phyloP scores from a whole-genome alignment of 2,113 vertebrate species.

The Syrmaticus mikado region DNA sequence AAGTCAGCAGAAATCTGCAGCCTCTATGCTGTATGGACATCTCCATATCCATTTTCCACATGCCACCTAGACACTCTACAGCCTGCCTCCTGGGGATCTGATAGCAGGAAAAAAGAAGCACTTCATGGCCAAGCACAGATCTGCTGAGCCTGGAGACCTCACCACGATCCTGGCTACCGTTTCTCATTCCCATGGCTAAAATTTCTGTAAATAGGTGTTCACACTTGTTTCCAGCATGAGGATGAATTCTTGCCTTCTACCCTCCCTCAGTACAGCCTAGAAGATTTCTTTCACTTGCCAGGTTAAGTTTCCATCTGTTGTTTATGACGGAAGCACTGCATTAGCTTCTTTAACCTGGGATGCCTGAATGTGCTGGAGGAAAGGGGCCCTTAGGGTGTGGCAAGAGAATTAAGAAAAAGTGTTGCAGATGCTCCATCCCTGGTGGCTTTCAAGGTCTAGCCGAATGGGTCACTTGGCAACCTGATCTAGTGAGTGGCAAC shows the following conservation, averaged over 20 bases:
- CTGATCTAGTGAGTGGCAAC: background rate
- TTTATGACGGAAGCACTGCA: background rate
- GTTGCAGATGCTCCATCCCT: background rate
- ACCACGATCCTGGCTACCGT: background rate
- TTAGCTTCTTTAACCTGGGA: background rate
- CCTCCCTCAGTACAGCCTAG: background rate
- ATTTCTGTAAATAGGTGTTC: background rate
- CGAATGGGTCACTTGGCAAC: too few relatives aligned
- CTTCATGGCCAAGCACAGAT: background rate
- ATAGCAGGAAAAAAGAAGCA: background rate
- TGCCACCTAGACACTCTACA: background rate
- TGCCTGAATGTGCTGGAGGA: rapidly evolving
- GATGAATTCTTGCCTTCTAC: background rate
- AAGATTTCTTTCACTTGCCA: background rate
- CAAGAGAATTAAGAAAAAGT: background rate
- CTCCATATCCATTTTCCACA: background rate
- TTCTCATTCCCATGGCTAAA: background rate
- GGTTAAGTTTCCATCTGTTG: background rate
- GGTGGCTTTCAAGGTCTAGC: too few relatives aligned
- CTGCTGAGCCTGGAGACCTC: background rate
- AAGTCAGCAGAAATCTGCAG: background rate
- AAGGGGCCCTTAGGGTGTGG: background rate
- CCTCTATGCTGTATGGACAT: background rate
- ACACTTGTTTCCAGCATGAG: rapidly evolving
- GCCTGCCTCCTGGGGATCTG: background rate